Evolutionary conservation across 2,888 invertebrate genomes (phyloP).

Genomic region (Clostera curtula): DNA sequence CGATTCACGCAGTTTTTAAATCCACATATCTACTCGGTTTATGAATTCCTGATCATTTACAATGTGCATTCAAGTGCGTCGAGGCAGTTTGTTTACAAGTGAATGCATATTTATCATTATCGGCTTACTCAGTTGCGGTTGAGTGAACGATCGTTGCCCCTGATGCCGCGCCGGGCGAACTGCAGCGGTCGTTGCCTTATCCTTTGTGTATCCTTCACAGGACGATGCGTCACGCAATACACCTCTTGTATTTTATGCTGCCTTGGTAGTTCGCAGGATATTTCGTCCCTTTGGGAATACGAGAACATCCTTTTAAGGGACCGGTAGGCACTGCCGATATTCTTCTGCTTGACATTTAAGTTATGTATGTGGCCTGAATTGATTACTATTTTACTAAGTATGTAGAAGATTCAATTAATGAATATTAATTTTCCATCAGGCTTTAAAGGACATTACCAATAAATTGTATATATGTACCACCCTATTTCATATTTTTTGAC

Average conservation of each 20-base stretch:
- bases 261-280: conserved; percentile 72
- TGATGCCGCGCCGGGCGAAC: conserved; percentile 26
- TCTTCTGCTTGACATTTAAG: too few relatives aligned
- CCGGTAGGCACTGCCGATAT: too few relatives aligned
- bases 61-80: neutral
- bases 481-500: too few relatives aligned
- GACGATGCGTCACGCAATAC: conserved; percentile 46
- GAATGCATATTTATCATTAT: conserved; percentile 14
- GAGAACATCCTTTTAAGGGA: conserved; percentile 54
- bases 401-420: too few relatives aligned
- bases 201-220: conserved; percentile 71
- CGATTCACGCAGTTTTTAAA: too few relatives aligned
- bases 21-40: conserved; percentile 20
- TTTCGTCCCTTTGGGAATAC: conserved; percentile 75
- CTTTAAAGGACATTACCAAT: too few relatives aligned
- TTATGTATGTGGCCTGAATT: too few relatives aligned
- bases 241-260: conserved; percentile 50
- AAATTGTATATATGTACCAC: too few relatives aligned
- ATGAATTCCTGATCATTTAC: conserved; percentile 8
- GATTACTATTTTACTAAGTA: too few relatives aligned
- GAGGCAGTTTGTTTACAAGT: conserved; percentile 8
- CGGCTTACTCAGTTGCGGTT: conserved; percentile 16
- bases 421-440: too few relatives aligned
- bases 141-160: conserved; percentile 50
- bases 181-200: conserved; percentile 59